Conservation (phyloP, 2,113 vertebrate genomes). For the Caranx melampygus region DNA sequence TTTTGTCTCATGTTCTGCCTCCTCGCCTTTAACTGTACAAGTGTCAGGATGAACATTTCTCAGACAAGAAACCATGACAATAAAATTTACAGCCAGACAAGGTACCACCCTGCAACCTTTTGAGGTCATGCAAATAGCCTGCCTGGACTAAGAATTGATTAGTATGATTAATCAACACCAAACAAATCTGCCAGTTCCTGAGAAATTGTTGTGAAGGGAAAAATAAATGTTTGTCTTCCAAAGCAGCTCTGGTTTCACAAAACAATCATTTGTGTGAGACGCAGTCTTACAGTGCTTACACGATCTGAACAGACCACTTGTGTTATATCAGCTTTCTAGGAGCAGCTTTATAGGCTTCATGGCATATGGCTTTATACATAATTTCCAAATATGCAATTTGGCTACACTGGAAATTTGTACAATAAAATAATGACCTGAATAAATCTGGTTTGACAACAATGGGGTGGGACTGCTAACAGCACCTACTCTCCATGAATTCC, state of each 20-base stretch:
- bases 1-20: too few species aligned
- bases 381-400: background rate
- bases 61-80: too few species aligned
- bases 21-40: too few species aligned
- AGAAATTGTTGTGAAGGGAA: conserved; percentile 1
- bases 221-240: conserved; percentile 34
- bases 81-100: too few species aligned
- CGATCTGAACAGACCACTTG: conserved; percentile 21
- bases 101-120: too few species aligned
- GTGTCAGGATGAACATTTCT: too few species aligned
- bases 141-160: background rate
- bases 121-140: too few species aligned
- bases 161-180: background rate
- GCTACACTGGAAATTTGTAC: conserved; percentile 7
- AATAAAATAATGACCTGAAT: background rate
- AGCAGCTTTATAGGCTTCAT: background rate
- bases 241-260: conserved; percentile 20
- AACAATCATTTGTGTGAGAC: conserved; percentile 51
- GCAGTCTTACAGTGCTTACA: conserved; percentile 34
- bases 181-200: background rate
- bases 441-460: conserved; percentile 1
- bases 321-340: conserved; percentile 11
- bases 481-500: conserved; percentile 21
- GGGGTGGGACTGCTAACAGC: background rate
- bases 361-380: background rate